Base-by-base conservation (phyloP, 2,797 vertebrate genomes). In the Aselliscus stoliczkanus region DNA sequence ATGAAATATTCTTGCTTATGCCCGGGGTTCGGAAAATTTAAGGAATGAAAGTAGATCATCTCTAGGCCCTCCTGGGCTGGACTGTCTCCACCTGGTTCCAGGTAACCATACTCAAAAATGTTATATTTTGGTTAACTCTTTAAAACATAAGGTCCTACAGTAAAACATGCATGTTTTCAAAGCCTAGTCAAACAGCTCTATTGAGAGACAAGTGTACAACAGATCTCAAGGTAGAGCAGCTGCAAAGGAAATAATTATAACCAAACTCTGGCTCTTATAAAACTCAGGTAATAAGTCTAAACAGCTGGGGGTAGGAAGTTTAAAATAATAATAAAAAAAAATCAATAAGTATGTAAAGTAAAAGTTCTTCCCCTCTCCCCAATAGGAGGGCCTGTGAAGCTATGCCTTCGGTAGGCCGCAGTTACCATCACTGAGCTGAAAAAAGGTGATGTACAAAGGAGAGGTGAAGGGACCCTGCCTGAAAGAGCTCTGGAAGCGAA, bases 131-230 rank as follows among this genome's bases (percentile, higher is more conserved):
- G 62, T 54, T 65, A 94, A 37, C 12, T 31, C 70, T 76, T 67
- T 39, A 39, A 94, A 93, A 90, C 73, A 77, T 34, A 73, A 80
- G 42, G 34, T 54, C 73, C 29, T 47, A n/a, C 37, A 42, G 25
- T 67, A 87, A 88, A 95, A 92, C 47, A 81, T 2, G 58, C 27
- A 27, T 42, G 54, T 47, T 67, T 89, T 85, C 72, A 79, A 34
- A 87, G 83, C 54, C 34, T 29, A 86, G 77, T 52, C 64, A 39
- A 79, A 70, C 31, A 92, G 58, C 50, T 18, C 81, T 60, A 31
- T 21, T 14, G 75, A 87, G 76, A 92, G 70, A 89, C 86, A n/a
- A 29, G 62, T 56, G 13, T 42, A 65, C 64, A 31, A 39, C 11
- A 79, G 85, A 44, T 15, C 37, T 42, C 9, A 27, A 58, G 56